Evolutionary conservation across 2,888 invertebrate species (phyloP).

Genomic region (Eupithecia subfuscata): DNA sequence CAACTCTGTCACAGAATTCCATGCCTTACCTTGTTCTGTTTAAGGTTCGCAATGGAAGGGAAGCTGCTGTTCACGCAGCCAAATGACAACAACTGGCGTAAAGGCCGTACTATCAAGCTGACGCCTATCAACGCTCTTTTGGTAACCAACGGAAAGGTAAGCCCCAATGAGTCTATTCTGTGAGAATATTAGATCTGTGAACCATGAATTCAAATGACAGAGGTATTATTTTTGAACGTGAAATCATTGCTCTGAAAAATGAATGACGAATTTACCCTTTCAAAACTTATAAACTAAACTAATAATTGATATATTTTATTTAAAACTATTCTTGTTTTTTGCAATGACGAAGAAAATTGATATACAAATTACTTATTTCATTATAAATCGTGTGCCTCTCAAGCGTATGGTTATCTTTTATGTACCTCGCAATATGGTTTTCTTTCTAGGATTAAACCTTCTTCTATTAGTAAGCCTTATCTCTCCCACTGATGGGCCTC

Average conservation of each 20-base stretch:
- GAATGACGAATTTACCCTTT: not conserved
- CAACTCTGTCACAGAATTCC: constrained; percentile 38
- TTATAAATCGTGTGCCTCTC: too few species aligned
- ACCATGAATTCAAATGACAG: constrained; percentile 9
- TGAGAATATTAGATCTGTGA: constrained; percentile 12
- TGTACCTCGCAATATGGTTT: too few species aligned
- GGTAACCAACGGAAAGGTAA: constrained; percentile 96
- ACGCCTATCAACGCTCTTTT: constrained; percentile 94
- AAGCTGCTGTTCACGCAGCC: constrained; percentile 94
- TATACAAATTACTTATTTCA: too few species aligned
- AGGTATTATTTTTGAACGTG: constrained; percentile 1
- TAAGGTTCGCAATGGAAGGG: constrained; percentile 94
- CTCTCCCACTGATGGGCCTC: too few species aligned
- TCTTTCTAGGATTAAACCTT: too few species aligned
- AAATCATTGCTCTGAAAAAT: not conserved
- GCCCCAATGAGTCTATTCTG: constrained; percentile 35
- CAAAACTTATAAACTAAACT: too few species aligned
- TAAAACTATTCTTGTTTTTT: too few species aligned
- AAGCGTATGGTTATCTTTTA: too few species aligned
- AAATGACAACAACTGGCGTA: constrained; percentile 95
- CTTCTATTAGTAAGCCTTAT: too few species aligned
- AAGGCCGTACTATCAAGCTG: constrained; percentile 94
- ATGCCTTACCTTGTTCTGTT: constrained; percentile 44
- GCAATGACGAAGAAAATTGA: too few species aligned
- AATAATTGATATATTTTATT: too few species aligned